A percentile compares a stretch with the other conserved stretches of the same genome.
phyloP scores from a whole-genome alignment of 2,113 vertebrate species.

The Procavia capensis region DNA sequence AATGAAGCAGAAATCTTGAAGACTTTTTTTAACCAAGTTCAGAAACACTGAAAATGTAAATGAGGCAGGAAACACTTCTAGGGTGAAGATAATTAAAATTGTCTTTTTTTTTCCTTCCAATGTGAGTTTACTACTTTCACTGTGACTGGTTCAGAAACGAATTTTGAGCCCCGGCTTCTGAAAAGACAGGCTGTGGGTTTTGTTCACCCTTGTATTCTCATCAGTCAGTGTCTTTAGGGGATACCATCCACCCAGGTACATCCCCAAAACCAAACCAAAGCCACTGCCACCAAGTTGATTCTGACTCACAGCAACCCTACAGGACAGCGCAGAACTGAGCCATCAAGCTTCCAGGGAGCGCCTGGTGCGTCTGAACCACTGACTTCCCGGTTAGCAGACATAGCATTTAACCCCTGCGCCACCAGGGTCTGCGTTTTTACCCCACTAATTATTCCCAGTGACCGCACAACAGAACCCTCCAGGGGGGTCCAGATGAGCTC shows the following conservation, averaged over 20 bases:
- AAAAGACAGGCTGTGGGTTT: not conserved
- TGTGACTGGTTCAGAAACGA: not conserved
- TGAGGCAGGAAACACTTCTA: not conserved
- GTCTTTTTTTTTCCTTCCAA: not conserved
- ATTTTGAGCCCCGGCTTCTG: not conserved
- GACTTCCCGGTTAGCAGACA: too few relatives aligned
- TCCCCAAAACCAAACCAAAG: too few relatives aligned
- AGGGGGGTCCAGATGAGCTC: not conserved
- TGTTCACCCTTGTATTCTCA: not conserved
- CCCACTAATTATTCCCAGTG: rapidly evolving
- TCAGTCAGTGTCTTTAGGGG: not conserved
- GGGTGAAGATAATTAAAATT: not conserved
- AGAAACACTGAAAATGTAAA: conserved; percentile 1
- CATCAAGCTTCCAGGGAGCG: too few relatives aligned
- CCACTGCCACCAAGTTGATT: too few relatives aligned
- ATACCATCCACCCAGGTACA: rapidly evolving
- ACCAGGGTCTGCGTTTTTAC: too few relatives aligned
- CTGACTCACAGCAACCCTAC: too few relatives aligned
- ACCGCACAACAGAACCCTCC: too few relatives aligned
- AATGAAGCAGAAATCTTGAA: not conserved
- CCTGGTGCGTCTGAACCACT: too few relatives aligned
- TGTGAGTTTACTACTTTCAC: not conserved
- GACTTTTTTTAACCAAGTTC: not conserved
- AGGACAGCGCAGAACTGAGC: too few relatives aligned
- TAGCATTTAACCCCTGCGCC: too few relatives aligned